Evolutionary conservation across 2,113 vertebrate species (phyloP).

Genomic region (Microcebus lehilahytsara): DNA sequence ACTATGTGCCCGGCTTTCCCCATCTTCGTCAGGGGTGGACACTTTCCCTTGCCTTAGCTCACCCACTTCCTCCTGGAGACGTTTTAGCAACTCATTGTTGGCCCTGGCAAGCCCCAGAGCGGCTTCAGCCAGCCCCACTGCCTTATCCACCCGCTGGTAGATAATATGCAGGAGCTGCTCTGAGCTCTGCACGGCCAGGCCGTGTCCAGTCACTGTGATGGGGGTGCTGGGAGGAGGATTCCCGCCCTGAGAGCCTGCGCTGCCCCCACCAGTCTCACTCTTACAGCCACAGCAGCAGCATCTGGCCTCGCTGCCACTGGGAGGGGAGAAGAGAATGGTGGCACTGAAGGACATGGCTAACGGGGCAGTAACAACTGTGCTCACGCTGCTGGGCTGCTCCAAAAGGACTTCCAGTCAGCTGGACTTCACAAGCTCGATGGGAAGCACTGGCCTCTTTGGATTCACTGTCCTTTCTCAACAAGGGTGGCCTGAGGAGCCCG

Average conservation of each 20-base stretch:
- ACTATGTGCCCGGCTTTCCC: conserved; percentile 24
- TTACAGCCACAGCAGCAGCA: conserved; percentile 82
- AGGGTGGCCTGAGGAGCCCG: not conserved
- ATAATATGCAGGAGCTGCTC: conserved; percentile 84
- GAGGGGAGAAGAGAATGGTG: conserved; percentile 84
- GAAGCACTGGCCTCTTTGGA: not conserved
- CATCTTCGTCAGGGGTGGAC: conserved; percentile 23
- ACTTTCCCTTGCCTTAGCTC: conserved; percentile 58
- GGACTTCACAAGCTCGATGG: not conserved
- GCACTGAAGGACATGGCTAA: conserved; percentile 83
- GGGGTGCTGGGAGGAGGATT: conserved; percentile 72
- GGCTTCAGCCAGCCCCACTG: conserved; percentile 78
- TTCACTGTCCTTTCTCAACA: conserved; percentile 32
- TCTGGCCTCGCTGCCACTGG: conserved; percentile 68
- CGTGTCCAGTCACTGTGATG: conserved; percentile 77
- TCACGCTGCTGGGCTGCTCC: not conserved
- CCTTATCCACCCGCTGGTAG: conserved; percentile 83
- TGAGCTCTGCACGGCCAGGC: conserved; percentile 75
- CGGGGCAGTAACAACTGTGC: rapidly evolving
- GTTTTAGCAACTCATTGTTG: conserved; percentile 80
- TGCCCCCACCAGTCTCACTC: conserved; percentile 61
- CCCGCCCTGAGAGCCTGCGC: not conserved
- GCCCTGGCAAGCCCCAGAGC: conserved; percentile 78
- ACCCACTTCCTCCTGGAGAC: conserved; percentile 79
- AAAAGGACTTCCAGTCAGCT: not conserved